Evolutionary conservation across 1,140 invertebrate genomes (phyloP).

Genomic region (Paraescarpia echinospica): DNA sequence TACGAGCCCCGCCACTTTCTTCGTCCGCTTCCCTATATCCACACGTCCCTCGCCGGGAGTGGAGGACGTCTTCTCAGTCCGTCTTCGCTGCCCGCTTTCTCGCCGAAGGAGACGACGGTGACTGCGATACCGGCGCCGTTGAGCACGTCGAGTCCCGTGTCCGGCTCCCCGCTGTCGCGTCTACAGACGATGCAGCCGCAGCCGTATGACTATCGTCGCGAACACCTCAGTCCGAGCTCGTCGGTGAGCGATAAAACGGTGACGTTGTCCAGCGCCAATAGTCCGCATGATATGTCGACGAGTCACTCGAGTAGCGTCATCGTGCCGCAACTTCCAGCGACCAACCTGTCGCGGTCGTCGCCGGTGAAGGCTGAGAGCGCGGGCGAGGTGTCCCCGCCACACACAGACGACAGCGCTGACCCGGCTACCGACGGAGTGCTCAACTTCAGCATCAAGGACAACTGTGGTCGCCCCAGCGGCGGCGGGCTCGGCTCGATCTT

Average conservation of each 20-base stretch:
- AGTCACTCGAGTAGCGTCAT: constrained; percentile 41
- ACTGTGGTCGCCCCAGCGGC: not conserved
- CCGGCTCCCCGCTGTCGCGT: constrained; percentile 77
- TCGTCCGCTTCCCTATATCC: constrained; percentile 58
- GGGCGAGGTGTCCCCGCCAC: not conserved
- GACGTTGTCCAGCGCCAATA: constrained; percentile 42
- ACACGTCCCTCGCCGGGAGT: constrained; percentile 21
- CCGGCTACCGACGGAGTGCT: not conserved
- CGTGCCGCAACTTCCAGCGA: not conserved
- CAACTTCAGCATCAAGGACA: constrained; percentile 20
- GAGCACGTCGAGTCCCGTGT: constrained; percentile 46
- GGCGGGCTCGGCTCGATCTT: constrained; percentile 29
- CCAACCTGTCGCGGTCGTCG: not conserved
- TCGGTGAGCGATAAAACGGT: constrained; percentile 22
- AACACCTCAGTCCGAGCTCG: constrained; percentile 59
- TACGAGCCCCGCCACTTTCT: constrained; percentile 53
- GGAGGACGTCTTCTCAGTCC: not conserved
- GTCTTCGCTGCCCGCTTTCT: constrained; percentile 10
- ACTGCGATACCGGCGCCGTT: constrained; percentile 32
- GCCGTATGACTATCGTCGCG: constrained; percentile 87
- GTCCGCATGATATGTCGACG: constrained; percentile 49
- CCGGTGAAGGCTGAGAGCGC: not conserved
- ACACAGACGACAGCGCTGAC: not conserved
- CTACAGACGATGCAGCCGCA: constrained; percentile 89
- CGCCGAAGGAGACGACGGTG: constrained; percentile 4